Conservation (phyloP, 2,888 invertebrate genomes). For the Sinodicranocentrus sp. region DNA sequence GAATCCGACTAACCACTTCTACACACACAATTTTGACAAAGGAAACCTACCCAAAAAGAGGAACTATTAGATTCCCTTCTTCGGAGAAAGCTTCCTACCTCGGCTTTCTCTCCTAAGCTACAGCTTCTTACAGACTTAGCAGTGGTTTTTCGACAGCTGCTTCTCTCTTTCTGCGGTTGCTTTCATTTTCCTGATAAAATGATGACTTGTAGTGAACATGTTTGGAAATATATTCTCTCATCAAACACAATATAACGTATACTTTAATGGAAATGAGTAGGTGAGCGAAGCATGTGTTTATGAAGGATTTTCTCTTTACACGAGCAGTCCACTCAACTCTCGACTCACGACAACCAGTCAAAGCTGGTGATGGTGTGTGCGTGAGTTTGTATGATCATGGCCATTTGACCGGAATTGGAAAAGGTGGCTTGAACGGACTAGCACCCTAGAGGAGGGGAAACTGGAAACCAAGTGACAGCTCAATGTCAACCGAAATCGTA, state of each 20-base stretch:
- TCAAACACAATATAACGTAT: too few relatives aligned
- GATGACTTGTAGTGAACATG: background rate
- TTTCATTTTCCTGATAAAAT: slow-evolving; percentile 2
- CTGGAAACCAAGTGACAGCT: slow-evolving; percentile 51
- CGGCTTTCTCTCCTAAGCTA: slow-evolving; percentile 28
- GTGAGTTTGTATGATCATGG: slow-evolving; percentile 20
- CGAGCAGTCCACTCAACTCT: too few relatives aligned
- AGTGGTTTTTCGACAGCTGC: background rate
- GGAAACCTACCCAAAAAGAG: background rate
- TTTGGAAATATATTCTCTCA: too few relatives aligned
- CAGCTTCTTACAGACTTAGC: too few relatives aligned
- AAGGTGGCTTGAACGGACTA: slow-evolving; percentile 50
- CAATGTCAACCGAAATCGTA: slow-evolving; percentile 42
- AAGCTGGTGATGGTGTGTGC: background rate
- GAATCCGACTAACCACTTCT: background rate
- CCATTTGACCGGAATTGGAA: slow-evolving; percentile 46
- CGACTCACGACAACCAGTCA: too few relatives aligned
- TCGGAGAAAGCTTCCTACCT: slow-evolving; percentile 22
- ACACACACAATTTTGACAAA: background rate
- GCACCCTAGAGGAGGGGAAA: slow-evolving; percentile 38
- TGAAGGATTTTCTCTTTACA: too few relatives aligned
- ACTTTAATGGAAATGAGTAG: too few relatives aligned
- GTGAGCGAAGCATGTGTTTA: too few relatives aligned
- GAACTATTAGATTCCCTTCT: slow-evolving; percentile 16
- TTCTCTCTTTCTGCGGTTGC: slow-evolving; percentile 2